phyloP scores from a whole-genome alignment of 2,888 invertebrate species.

The Priapulus caudatus region DNA sequence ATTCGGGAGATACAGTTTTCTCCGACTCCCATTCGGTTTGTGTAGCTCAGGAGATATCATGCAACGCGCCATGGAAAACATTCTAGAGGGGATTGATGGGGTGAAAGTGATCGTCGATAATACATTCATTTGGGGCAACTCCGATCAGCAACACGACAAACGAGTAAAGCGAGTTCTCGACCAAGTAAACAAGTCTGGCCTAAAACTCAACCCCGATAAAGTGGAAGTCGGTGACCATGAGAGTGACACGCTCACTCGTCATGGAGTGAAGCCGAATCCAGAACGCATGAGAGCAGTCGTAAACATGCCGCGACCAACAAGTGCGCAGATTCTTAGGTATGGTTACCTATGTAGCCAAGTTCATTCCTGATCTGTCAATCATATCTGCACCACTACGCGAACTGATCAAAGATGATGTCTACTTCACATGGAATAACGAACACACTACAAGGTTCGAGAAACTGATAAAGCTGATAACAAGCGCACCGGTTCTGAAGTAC shows the following conservation, averaged over 20 bases:
- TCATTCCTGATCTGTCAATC: conserved; percentile 19
- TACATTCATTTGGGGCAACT: neutral
- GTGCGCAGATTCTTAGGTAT: conserved; percentile 16
- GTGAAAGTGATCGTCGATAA: too few species aligned
- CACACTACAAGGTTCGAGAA: conserved; percentile 6
- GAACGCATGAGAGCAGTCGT: conserved; percentile 15
- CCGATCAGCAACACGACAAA: neutral
- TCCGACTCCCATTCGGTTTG: too few species aligned
- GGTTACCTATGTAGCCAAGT: conserved; percentile 20
- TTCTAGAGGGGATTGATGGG: too few species aligned
- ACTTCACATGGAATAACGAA: conserved; percentile 6
- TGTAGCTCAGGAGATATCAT: too few species aligned
- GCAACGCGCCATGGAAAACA: too few species aligned
- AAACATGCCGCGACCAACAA: conserved; percentile 16
- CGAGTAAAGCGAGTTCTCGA: neutral
- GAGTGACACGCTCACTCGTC: conserved; percentile 8
- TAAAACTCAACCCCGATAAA: neutral
- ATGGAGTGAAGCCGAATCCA: conserved; percentile 16
- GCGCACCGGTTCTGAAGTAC: conserved; percentile 10
- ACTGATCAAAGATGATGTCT: conserved; percentile 9
- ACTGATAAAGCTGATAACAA: conserved; percentile 5
- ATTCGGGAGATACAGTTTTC: too few species aligned
- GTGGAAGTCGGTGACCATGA: neutral
- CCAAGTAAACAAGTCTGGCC: neutral
- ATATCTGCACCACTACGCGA: conserved; percentile 9